These are phyloP conservation scores for Lithobates pipiens DNA, from an alignment of 2,797 vertebrate genomes.

Conservation along the genomic window DNA sequence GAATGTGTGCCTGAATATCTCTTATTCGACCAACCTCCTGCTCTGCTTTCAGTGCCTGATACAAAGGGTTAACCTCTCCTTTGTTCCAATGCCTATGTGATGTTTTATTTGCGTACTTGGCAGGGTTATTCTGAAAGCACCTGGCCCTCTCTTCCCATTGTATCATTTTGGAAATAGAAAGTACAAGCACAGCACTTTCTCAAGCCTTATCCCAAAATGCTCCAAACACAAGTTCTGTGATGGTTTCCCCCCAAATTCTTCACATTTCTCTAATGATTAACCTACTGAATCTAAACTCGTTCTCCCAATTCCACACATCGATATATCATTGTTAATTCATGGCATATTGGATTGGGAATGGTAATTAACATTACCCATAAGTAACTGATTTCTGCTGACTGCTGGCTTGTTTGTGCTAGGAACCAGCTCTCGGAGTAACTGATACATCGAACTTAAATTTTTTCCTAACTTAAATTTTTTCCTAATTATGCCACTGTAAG, in stretches of 20 bases:
- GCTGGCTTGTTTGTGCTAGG: neutral
- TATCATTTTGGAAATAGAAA: slow-evolving; percentile 50
- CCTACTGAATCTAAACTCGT: neutral
- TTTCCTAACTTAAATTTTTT: neutral
- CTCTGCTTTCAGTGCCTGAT: neutral
- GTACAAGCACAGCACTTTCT: slow-evolving; percentile 52
- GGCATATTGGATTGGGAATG: slow-evolving; percentile 6
- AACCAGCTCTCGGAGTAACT: neutral
- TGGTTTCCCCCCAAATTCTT: slow-evolving; percentile 36
- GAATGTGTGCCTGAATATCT: too few species aligned
- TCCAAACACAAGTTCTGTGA: slow-evolving; percentile 25
- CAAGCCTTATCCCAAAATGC: slow-evolving; percentile 10
- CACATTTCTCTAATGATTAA: slow-evolving; percentile 50
- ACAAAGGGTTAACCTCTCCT: slow-evolving; percentile 2
- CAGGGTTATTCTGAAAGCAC: slow-evolving; percentile 35
- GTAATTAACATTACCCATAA: neutral
- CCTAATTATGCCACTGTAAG: neutral
- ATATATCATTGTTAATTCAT: neutral
- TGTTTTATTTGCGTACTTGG: slow-evolving; percentile 28
- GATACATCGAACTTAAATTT: neutral
- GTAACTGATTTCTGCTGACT: neutral
- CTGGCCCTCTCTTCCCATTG: slow-evolving; percentile 39
- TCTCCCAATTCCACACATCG: slow-evolving; percentile 18
- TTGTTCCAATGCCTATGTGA: slow-evolving; percentile 11
- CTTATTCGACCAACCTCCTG: neutral